phyloP scores from a whole-genome alignment of 2,797 vertebrate genomes.

The Rhynchotus rufescens region DNA sequence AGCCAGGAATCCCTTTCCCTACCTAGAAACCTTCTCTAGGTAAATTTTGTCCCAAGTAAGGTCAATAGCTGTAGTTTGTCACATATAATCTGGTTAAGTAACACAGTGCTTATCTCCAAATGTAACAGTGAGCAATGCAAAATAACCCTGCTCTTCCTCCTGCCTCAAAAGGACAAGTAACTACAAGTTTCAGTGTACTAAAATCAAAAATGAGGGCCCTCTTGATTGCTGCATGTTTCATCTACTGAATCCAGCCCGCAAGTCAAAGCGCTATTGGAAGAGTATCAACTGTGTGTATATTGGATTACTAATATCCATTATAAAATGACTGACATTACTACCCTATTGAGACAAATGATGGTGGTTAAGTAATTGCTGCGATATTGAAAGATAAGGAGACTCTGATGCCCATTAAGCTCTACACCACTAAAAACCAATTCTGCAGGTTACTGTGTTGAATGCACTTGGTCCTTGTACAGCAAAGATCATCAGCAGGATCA shows the following conservation, averaged over 20 bases:
- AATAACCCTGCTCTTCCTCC: background rate
- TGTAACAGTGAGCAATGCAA: background rate
- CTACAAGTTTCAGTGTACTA: background rate
- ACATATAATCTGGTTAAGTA: background rate
- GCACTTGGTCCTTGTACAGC: background rate
- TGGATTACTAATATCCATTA: background rate
- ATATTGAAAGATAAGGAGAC: background rate
- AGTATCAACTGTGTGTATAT: background rate
- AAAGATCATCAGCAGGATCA: background rate
- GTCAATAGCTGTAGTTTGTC: background rate
- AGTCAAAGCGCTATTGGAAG: background rate
- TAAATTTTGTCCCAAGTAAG: background rate
- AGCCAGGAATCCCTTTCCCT: background rate
- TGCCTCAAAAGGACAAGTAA: background rate
- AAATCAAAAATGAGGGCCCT: background rate
- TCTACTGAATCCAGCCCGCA: background rate
- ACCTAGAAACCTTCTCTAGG: background rate
- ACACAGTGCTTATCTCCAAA: background rate
- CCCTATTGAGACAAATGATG: too few relatives aligned
- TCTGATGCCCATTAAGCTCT: fast-evolving
- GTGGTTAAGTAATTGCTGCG: background rate
- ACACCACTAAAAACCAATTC: fast-evolving
- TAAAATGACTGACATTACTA: background rate
- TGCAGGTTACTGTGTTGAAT: background rate
- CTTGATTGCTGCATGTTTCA: background rate